Percentiles rank a stretch among this genome's conserved stretches.
Evolutionary conservation across 2,797 vertebrate species (phyloP).

Genomic region (Poecile montanus): DNA sequence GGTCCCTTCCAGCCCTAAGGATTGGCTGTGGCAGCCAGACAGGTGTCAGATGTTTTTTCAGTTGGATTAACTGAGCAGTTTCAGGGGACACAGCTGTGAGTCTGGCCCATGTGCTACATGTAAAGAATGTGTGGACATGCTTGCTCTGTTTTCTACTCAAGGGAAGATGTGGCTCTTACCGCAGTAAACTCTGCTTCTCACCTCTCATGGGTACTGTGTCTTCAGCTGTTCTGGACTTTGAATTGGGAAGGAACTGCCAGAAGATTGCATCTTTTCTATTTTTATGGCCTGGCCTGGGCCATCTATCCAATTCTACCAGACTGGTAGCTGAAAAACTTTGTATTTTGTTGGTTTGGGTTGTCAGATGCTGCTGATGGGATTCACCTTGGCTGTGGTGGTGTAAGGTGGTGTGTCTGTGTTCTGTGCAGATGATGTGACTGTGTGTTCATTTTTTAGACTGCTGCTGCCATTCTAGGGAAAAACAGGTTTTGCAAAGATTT

Average conservation of each 20-base stretch:
- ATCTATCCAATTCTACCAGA: background rate
- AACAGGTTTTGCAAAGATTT: conserved; percentile 80
- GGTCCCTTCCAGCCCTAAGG: background rate
- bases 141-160: background rate
- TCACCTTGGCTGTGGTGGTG: background rate
- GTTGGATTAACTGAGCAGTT: background rate
- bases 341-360: background rate
- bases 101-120: background rate
- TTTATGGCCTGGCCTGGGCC: background rate
- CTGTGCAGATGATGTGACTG: background rate
- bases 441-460: conserved; percentile 80
- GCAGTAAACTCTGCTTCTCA: background rate
- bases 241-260: background rate
- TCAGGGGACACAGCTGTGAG: background rate
- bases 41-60: background rate
- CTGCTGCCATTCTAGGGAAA: conserved; percentile 82
- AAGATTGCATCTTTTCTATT: background rate
- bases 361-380: background rate
- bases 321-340: background rate
- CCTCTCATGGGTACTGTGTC: background rate
- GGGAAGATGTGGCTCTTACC: background rate
- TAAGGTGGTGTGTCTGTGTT: background rate
- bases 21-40: background rate
- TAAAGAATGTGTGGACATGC: background rate
- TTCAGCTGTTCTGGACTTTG: background rate